phyloP scores from a whole-genome alignment of 1,140 invertebrate genomes.

The Drosophila sproati region DNA sequence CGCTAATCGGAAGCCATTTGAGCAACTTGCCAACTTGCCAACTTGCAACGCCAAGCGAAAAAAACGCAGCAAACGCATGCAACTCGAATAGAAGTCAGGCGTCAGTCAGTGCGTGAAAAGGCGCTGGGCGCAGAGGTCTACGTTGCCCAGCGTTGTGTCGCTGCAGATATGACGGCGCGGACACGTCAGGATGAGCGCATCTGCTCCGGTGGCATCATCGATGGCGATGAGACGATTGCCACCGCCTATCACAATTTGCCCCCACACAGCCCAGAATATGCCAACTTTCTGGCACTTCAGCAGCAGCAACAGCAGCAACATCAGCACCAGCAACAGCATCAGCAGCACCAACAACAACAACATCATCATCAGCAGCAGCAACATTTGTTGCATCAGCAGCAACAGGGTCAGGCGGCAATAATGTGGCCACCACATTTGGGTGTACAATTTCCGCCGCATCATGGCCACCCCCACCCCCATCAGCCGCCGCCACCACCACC shows the following conservation, averaged over 20 bases:
- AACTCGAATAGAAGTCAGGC: conserved; percentile 65
- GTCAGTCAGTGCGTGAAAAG: conserved; percentile 49
- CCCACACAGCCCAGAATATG: conserved; percentile 58
- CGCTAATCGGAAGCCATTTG: conserved; percentile 12
- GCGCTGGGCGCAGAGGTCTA: conserved; percentile 30
- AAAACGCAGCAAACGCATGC: conserved; percentile 43
- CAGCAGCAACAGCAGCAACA: conserved; percentile 46
- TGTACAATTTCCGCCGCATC: conserved; percentile 51
- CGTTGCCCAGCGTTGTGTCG: conserved; percentile 26
- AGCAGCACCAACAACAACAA: conserved; percentile 53
- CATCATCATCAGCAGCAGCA: conserved; percentile 55
- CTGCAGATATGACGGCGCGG: conserved; percentile 62
- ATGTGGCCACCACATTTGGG: conserved; percentile 63
- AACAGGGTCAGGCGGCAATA: conserved; percentile 47
- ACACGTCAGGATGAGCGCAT: conserved; percentile 69
- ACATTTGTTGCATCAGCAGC: conserved; percentile 39
- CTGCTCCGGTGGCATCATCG: conserved; percentile 35
- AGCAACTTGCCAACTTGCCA: not conserved
- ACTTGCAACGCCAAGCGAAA: conserved; percentile 7
- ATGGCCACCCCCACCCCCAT: conserved; percentile 25
- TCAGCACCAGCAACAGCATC: conserved; percentile 63
- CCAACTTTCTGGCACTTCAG: conserved; percentile 60
- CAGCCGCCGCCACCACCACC: conserved; percentile 42
- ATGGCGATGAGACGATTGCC: conserved; percentile 39
- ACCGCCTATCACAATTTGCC: conserved; percentile 49